These are phyloP conservation scores for Tinea trinotella DNA, from an alignment of 2,888 invertebrate species.

Conservation along the genomic window DNA sequence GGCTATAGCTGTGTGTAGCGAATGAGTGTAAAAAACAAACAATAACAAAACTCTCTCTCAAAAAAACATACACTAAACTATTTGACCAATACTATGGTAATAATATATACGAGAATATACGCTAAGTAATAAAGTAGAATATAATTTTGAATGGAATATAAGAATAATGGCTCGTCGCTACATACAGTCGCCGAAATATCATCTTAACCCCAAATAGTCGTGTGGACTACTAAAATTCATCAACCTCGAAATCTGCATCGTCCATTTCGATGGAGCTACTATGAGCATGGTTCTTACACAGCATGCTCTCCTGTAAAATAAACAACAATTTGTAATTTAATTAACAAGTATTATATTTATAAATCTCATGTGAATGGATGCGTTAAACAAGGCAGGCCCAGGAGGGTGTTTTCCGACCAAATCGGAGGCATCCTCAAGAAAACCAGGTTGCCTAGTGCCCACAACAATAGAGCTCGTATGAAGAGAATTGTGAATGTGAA, in stretches of 20 bases:
- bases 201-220: constrained; percentile 18
- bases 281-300: constrained; percentile 85
- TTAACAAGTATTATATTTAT: too few relatives aligned
- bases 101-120: background rate
- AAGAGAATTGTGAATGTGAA: too few relatives aligned
- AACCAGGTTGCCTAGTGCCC: too few relatives aligned
- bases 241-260: constrained; percentile 75
- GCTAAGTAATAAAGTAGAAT: background rate
- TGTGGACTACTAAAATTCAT: constrained; percentile 68
- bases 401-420: too few relatives aligned
- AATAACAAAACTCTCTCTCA: background rate
- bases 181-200: background rate
- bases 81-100: background rate
- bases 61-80: background rate
- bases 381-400: too few relatives aligned
- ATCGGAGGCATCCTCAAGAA: too few relatives aligned
- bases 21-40: background rate
- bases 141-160: background rate
- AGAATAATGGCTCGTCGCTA: background rate
- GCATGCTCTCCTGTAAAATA: constrained; percentile 83
- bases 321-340: background rate
- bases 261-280: constrained; percentile 64
- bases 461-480: too few relatives aligned
- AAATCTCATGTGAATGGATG: too few relatives aligned
- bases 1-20: background rate